Conservation (phyloP, 1,140 invertebrate species). For the Diachasma alloeum region DNA sequence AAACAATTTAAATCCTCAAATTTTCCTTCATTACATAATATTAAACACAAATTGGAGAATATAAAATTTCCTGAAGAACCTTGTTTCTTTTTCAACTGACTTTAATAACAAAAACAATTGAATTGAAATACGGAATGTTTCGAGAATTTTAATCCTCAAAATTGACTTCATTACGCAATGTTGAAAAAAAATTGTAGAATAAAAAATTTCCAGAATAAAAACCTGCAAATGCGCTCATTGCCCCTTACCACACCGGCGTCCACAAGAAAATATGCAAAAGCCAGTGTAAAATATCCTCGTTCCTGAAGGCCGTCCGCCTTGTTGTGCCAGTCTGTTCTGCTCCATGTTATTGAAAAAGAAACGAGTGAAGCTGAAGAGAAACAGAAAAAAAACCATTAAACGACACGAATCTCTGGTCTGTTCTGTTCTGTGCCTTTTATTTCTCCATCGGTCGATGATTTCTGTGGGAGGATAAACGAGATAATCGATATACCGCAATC, state of each 20-base stretch:
- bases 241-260: not conserved
- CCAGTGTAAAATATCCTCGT: conserved; percentile 3
- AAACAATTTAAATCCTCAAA: too few species aligned
- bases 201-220: not conserved
- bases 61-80: too few species aligned
- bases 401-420: not conserved
- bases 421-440: not conserved
- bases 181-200: not conserved
- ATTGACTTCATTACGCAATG: not conserved
- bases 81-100: too few species aligned
- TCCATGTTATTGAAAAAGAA: conserved; percentile 3
- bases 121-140: not conserved
- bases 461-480: conserved; percentile 18
- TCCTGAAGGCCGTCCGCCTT: not conserved
- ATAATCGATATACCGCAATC: conserved; percentile 18
- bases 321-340: not conserved
- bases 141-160: not conserved
- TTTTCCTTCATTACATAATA: too few species aligned
- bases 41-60: too few species aligned
- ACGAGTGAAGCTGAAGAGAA: not conserved
- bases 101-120: not conserved
- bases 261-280: conserved; percentile 2
- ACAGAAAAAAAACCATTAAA: not conserved
- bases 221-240: not conserved
- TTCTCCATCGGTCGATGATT: conserved; percentile 11